Evolutionary conservation across 2,797 vertebrate species (phyloP).

Genomic region (Coregonus ussuriensis): DNA sequence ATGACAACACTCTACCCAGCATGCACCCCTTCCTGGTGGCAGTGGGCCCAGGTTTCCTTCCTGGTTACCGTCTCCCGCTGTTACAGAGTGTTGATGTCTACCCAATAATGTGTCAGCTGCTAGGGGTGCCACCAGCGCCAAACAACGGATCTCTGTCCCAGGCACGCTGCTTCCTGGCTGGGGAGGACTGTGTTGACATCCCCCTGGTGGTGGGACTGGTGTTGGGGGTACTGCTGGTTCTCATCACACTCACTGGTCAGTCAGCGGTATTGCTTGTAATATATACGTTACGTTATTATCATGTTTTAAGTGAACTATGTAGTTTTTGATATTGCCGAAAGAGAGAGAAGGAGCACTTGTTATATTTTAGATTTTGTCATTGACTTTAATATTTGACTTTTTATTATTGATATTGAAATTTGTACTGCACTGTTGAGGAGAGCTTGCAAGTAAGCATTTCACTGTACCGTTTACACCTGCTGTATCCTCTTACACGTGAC

Average conservation of each 20-base stretch:
- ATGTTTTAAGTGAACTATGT: neutral
- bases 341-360: neutral
- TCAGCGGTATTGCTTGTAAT: slow-evolving; percentile 34
- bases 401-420: too few species aligned
- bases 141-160: slow-evolving; percentile 87
- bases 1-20: slow-evolving; percentile 87
- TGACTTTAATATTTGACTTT: too few species aligned
- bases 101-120: slow-evolving; percentile 92
- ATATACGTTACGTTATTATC: neutral
- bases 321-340: neutral
- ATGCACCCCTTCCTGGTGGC: slow-evolving; percentile 96
- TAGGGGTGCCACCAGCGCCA: slow-evolving; percentile 77
- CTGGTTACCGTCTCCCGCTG: slow-evolving; percentile 63
- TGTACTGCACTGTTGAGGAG: too few species aligned
- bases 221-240: slow-evolving; percentile 78
- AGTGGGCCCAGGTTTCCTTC: slow-evolving; percentile 84
- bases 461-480: too few species aligned
- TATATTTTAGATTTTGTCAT: neutral
- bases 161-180: slow-evolving; percentile 78
- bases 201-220: slow-evolving; percentile 79
- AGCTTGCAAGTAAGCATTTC: too few species aligned
- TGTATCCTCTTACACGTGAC: too few species aligned
- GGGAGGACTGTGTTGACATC: slow-evolving; percentile 76
- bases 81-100: slow-evolving; percentile 89
- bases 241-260: slow-evolving; percentile 73